A percentile compares a stretch with the other conserved stretches of the same genome.
Evolutionary conservation across 37 sponge, comb jelly and placozoan genomes (phyloP).

Genomic region (Amphimedon queenslandica): DNA sequence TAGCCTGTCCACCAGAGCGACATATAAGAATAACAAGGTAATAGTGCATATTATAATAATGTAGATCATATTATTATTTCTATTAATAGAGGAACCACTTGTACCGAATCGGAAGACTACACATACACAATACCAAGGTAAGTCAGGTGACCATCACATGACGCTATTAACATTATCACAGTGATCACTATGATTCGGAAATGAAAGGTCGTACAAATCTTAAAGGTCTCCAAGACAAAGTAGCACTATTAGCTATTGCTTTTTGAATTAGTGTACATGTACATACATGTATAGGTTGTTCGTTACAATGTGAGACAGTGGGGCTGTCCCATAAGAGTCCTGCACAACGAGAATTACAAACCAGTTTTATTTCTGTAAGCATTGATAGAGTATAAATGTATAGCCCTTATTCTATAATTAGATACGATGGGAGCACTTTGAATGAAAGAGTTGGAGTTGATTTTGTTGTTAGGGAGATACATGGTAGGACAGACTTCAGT

Average conservation of each 20-base stretch:
- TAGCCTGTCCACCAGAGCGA: conserved; percentile 21
- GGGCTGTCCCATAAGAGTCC: conserved; percentile 21
- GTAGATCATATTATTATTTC: neutral
- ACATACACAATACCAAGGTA: conserved; percentile 22
- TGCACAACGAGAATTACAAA: conserved; percentile 4
- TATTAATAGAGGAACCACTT: neutral
- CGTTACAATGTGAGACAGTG: conserved; percentile 4
- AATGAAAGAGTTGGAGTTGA: conserved; percentile 21
- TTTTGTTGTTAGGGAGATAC: conserved; percentile 31
- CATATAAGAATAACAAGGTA: conserved; percentile 29
- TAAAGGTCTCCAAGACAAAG: conserved; percentile 1
- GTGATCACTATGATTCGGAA: conserved; percentile 25
- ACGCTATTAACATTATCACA: neutral
- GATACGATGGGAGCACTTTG: conserved; percentile 21
- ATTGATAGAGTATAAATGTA: neutral
- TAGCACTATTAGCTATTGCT: neutral
- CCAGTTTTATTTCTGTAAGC: conserved; percentile 25
- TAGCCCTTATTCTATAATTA: neutral
- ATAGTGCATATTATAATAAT: neutral
- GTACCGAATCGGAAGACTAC: conserved; percentile 10
- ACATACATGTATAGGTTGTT: too few species aligned
- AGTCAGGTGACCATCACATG: neutral
- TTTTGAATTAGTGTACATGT: neutral
- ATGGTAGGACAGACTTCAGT: conserved; percentile 18
- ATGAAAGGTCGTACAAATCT: conserved; percentile 5